Conservation (phyloP, 2,113 vertebrate genomes). For the Malurus cyaneus region DNA sequence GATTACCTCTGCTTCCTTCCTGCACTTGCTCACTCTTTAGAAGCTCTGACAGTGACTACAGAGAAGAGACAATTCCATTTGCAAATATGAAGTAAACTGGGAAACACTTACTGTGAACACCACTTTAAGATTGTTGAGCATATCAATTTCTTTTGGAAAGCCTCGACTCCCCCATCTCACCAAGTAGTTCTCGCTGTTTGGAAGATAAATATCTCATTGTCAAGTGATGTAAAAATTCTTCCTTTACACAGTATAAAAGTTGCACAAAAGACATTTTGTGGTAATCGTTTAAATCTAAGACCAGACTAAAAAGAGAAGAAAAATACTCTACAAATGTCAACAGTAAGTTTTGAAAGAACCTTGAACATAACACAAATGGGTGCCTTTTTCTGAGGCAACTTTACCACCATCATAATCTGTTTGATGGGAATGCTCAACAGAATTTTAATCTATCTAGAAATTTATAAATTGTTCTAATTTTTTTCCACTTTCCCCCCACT, state of each 20-base stretch:
- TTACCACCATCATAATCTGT: not conserved
- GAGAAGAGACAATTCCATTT: not conserved
- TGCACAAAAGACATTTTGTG: not conserved
- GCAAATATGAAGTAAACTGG: not conserved
- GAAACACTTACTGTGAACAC: constrained; percentile 91
- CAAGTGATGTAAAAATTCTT: not conserved
- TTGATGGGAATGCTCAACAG: not conserved
- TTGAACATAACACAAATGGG: not conserved
- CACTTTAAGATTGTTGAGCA: constrained; percentile 97
- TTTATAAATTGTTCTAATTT: not conserved
- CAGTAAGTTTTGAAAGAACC: not conserved
- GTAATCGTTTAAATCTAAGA: not conserved
- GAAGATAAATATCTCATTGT: constrained; percentile 17
- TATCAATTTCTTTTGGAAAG: constrained; percentile 95
- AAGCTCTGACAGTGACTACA: not conserved
- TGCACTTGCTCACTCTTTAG: not conserved
- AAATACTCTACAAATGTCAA: not conserved
- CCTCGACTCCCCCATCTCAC: constrained; percentile 93
- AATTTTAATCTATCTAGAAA: not conserved
- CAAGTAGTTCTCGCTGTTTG: constrained; percentile 92
- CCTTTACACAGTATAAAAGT: not conserved
- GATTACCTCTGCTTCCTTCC: not conserved
- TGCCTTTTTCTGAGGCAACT: not conserved
- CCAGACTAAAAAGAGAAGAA: not conserved
- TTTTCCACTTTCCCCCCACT: not conserved